Evolutionary conservation across 2,888 invertebrate genomes (phyloP), one percentile per base, ranked within the genome.

Genomic region (Philopedon plagiatum): DNA sequence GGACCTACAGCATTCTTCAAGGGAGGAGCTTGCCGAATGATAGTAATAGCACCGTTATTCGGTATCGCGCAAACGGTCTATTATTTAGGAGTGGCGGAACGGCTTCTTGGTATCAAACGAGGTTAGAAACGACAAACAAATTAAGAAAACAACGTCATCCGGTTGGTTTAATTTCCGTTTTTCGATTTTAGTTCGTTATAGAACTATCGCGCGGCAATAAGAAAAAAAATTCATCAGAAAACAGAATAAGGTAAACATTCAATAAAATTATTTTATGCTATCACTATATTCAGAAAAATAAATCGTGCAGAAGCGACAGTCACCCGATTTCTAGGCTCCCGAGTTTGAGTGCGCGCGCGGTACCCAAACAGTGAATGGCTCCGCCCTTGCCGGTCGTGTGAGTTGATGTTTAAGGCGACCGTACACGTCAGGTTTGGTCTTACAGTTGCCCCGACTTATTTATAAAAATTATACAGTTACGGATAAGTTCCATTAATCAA

Each of bases 11-110:
- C 99, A 7, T 97, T 99, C 87, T 98, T 99, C 88, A 99, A 99
- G 86, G 99, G 99, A 61, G 99, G 97, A 4, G 93, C 94, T 3
- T 98, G 98, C 83, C 92, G 99, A 82, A 94, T 99, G 93, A 96
- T 99, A 80, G 99, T 99, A 2, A 98, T 99, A 81, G 99, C 99
- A 0, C 99, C 99, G 0, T 87, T 99, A 60, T 99, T 99, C 86
- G 99, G 99, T 79, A 99, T 99, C 77, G 99, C 99, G 5, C 99
- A 99, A 88, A 95, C 94, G 58, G 96, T 99, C 0, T 99, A 99
- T 87, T 99, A 94, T 87, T 88, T 99, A 76, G 99, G 99, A 26
- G 96, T 99, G 9, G 99, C 97, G 0, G 98, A 99, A 84, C 86
- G 85, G 70, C 80, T 94, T 11, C 79, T 94, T 75, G 92, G 92